Conservation (phyloP, 2,113 vertebrate genomes). For the Ochotona curzoniae region DNA sequence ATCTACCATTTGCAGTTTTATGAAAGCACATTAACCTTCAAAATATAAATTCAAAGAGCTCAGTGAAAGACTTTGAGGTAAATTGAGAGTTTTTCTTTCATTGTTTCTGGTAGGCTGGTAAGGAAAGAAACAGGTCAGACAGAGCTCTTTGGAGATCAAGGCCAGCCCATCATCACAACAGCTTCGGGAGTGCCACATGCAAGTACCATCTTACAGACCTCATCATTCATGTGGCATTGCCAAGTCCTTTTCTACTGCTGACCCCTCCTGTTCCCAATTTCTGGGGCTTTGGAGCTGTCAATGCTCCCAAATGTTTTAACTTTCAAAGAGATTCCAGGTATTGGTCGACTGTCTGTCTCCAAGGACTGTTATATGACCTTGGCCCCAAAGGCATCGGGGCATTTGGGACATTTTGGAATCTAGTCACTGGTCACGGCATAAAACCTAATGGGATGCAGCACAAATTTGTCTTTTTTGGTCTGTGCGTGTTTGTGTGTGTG, state of each 20-base stretch:
- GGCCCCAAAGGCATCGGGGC: neutral
- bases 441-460: neutral
- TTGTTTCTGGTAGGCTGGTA: constrained; percentile 7
- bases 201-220: constrained; percentile 37
- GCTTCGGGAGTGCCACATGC: constrained; percentile 34
- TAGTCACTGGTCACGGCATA: constrained; percentile 41
- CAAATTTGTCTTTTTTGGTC: neutral
- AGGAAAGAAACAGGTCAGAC: constrained; percentile 59
- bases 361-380: neutral
- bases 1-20: constrained; percentile 60
- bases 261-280: constrained; percentile 30
- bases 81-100: constrained; percentile 27
- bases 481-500: neutral
- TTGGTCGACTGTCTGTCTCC: neutral
- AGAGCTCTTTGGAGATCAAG: constrained; percentile 30
- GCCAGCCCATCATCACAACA: constrained; percentile 29
- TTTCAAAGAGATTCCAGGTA: constrained; percentile 49
- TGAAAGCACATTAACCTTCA: constrained; percentile 55
- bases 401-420: neutral
- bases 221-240: neutral
- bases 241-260: constrained; percentile 30
- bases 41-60: constrained; percentile 63
- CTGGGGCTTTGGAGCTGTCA: constrained; percentile 8
- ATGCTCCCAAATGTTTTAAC: neutral
- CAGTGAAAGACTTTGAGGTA: constrained; percentile 43